Base-by-base conservation (phyloP, 2,888 invertebrate species). In the Molorchus minor region DNA sequence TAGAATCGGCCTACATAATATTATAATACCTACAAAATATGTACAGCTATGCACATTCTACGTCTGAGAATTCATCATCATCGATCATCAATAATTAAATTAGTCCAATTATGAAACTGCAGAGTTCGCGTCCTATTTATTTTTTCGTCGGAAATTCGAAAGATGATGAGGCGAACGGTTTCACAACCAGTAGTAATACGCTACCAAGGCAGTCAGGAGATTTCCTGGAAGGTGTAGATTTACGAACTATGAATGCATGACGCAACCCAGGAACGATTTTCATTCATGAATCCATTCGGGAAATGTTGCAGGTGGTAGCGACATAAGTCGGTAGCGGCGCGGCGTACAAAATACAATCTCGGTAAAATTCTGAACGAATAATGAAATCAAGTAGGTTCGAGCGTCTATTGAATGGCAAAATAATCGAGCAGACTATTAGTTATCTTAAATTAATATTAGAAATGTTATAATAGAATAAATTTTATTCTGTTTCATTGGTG, bases 201-300 rank as follows among this genome's bases (percentile, higher is more conserved):
- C 21, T 49, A 21, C 16, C 38, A 49, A 45, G 38, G 38, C 49
- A 21, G 38, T 36, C 20, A 21, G 36, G 38, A 38, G 49, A 49
- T 49, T 49, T 52, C 40, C 52, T 17, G 16, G 52, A 52, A 52
- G 29, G 17, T 20, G 47, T 49, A 36, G 35, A 35, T 15, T 15
- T 15, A 49, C 47, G 21, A 25, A 17, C 16, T 33, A 33, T 17
- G 16, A 10, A 15, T 30, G 19, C 8, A 30, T 52, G 52, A 52
- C 41, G 52, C 52, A 52, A 52, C 41, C 13, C 13, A n/a, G 29
- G 17, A 1, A 19, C 12, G 29, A 41, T 52, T 52, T 52, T 52
- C 52, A 52, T 52, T 52, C 52, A 40, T 52, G 15, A 52, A 41
- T 17, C 40, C 17, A 30, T 45, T 30, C 20, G 19, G 21, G 43